Conservation (phyloP, 2,113 vertebrate genomes). For the Macquaria ambigua region DNA sequence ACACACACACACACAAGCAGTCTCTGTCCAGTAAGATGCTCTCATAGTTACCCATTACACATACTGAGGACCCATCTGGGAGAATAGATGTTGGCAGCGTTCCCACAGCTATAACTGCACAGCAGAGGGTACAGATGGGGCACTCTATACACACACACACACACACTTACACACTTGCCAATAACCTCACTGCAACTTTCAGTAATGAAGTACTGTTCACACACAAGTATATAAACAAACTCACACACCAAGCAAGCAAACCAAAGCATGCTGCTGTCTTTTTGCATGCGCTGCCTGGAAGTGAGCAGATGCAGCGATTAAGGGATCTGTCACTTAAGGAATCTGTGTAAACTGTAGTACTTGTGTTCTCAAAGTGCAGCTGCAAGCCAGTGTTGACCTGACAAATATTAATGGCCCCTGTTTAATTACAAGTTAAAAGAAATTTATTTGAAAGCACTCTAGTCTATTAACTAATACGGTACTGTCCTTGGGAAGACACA, state of each 20-base stretch:
- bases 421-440: background rate
- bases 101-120: conserved; percentile 64
- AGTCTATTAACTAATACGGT: background rate
- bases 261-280: conserved; percentile 23
- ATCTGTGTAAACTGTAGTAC: background rate
- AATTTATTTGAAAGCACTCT: conserved; percentile 7
- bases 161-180: conserved; percentile 5
- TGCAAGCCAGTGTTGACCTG: background rate
- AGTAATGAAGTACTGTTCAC: conserved; percentile 36
- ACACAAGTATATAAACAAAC: conserved; percentile 45
- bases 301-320: conserved; percentile 44
- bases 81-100: conserved; percentile 64
- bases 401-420: background rate
- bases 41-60: conserved; percentile 55
- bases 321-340: conserved; percentile 28
- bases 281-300: conserved; percentile 28
- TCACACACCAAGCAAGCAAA: conserved; percentile 32
- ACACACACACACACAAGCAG: background rate
- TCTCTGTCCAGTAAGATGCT: conserved; percentile 48
- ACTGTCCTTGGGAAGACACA: conserved; percentile 38
- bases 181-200: conserved; percentile 36
- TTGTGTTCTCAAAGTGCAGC: background rate
- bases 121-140: conserved; percentile 71
- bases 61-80: conserved; percentile 66
- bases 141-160: conserved; percentile 27